phyloP scores from a whole-genome alignment of 35 echinoderm and acorn worm species.

The Ophiothrix spiculata region DNA sequence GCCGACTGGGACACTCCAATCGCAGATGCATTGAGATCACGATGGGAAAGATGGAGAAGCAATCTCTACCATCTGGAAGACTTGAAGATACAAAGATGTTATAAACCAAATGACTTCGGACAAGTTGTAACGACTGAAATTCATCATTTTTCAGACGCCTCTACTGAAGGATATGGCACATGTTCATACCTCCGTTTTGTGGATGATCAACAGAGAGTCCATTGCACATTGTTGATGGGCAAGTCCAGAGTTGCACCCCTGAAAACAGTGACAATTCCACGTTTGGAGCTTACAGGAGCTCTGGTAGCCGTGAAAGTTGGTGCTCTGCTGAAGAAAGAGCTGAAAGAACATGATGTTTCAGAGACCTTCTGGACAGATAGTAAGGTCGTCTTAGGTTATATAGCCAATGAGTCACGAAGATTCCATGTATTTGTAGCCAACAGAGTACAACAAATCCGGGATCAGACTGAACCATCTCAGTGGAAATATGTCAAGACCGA shows the following conservation, averaged over 20 bases:
- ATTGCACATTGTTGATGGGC: slow-evolving; percentile 46
- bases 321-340: slow-evolving; percentile 35
- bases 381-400: slow-evolving; percentile 64
- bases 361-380: slow-evolving; percentile 70
- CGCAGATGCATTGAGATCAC: not conserved
- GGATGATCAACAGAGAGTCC: not conserved
- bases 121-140: not conserved
- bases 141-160: slow-evolving; percentile 25
- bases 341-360: not conserved
- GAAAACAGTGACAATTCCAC: slow-evolving; percentile 52
- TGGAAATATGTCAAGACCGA: slow-evolving; percentile 53
- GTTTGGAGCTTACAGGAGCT: slow-evolving; percentile 46
- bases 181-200: slow-evolving; percentile 22
- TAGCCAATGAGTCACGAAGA: slow-evolving; percentile 37
- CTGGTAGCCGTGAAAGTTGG: slow-evolving; percentile 32
- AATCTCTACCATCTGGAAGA: not conserved
- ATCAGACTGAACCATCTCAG: slow-evolving; percentile 31
- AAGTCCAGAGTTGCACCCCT: slow-evolving; percentile 44
- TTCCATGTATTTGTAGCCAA: slow-evolving; percentile 67
- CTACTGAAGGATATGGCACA: slow-evolving; percentile 20
- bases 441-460: slow-evolving; percentile 49
- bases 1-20: not conserved
- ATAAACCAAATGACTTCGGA: not conserved
- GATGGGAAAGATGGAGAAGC: not conserved
- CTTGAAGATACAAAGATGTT: not conserved